These are phyloP conservation scores for Drosophila algonquin DNA, from an alignment of 2,888 invertebrate species.

Conservation along the genomic window DNA sequence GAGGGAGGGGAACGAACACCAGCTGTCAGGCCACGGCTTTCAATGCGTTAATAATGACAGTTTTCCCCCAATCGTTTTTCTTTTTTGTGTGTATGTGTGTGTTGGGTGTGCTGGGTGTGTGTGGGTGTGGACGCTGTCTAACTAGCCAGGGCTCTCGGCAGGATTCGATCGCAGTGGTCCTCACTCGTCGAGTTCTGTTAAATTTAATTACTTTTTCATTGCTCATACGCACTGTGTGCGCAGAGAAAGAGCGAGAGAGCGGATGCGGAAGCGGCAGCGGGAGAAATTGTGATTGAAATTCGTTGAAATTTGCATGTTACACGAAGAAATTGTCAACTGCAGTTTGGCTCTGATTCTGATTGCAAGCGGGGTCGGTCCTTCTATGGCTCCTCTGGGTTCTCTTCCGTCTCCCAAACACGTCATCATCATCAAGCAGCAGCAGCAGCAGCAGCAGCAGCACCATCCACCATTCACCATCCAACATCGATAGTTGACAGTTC, in stretches of 20 bases:
- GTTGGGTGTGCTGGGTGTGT: not conserved
- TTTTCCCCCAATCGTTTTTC: slow-evolving; percentile 56
- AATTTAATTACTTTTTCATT: slow-evolving; percentile 83
- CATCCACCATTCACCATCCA: slow-evolving; percentile 52
- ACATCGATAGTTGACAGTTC: slow-evolving; percentile 79
- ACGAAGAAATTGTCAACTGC: slow-evolving; percentile 73
- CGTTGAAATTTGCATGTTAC: slow-evolving; percentile 54
- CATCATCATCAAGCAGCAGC: slow-evolving; percentile 1
- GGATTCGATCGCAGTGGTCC: slow-evolving; percentile 19
- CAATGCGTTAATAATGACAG: slow-evolving; percentile 81
- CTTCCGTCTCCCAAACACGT: not conserved
- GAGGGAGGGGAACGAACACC: slow-evolving; percentile 40
- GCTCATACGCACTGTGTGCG: slow-evolving; percentile 70
- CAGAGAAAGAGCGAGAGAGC: slow-evolving; percentile 8
- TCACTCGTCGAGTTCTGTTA: slow-evolving; percentile 55
- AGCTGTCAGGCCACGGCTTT: slow-evolving; percentile 69
- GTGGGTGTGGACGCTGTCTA: slow-evolving; percentile 37
- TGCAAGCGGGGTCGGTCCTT: slow-evolving; percentile 53
- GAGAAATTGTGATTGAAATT: slow-evolving; percentile 47
- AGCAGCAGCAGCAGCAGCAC: slow-evolving; percentile 15
- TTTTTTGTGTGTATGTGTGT: slow-evolving; percentile 22
- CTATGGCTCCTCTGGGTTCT: slow-evolving; percentile 5
- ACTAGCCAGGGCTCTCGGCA: slow-evolving; percentile 51
- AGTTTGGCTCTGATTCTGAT: slow-evolving; percentile 54
- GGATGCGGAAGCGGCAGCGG: not conserved